Conservation (phyloP, 2,113 vertebrate species). For the Petaurus breviceps region DNA sequence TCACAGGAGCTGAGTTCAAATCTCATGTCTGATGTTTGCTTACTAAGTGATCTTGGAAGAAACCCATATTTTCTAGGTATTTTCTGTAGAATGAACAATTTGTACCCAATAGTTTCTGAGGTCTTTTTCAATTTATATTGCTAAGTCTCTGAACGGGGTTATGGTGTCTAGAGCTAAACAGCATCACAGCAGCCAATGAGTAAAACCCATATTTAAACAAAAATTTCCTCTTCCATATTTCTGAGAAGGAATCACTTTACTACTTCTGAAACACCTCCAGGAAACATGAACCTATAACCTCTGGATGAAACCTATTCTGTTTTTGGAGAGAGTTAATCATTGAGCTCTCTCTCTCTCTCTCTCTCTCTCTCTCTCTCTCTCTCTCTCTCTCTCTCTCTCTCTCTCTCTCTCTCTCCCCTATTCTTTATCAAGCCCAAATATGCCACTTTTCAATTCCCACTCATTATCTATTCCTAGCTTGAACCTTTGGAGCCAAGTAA, state of each 20-base stretch:
- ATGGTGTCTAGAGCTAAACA: too few relatives aligned
- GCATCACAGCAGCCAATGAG: background rate
- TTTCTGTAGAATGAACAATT: background rate
- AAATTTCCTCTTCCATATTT: background rate
- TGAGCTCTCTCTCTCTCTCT: background rate
- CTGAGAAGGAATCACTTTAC: background rate
- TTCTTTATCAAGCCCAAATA: background rate
- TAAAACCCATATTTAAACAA: background rate
- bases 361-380: too few relatives aligned
- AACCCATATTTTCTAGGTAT: background rate
- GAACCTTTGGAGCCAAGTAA: background rate
- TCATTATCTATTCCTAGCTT: background rate
- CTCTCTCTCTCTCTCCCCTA: too few relatives aligned
- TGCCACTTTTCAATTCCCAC: background rate
- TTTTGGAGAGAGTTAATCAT: background rate
- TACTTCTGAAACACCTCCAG: background rate
- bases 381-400: too few relatives aligned
- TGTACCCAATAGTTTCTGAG: background rate
- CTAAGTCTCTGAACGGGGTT: accelerated
- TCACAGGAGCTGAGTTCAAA: background rate
- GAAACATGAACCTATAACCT: background rate
- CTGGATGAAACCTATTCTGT: background rate
- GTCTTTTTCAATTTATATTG: background rate
- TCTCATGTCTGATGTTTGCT: background rate
- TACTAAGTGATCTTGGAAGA: background rate